Percentiles rank a stretch among this genome's conserved stretches.
Conservation (phyloP, 1,140 invertebrate species). For the Neodiprion fabricii region DNA sequence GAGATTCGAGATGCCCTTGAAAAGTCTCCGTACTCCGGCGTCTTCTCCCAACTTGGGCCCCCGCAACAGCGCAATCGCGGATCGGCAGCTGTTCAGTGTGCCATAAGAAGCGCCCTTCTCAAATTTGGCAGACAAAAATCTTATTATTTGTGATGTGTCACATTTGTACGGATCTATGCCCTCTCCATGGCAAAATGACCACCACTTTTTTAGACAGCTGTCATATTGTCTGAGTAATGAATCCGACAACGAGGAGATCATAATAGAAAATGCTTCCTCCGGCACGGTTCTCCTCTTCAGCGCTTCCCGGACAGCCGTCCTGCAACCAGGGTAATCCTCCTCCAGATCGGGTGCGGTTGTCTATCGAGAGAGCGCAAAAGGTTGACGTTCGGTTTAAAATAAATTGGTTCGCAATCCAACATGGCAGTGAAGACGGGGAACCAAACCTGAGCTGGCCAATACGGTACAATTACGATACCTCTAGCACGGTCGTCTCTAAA, state of each 20-base stretch:
- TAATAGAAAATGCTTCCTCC: background rate
- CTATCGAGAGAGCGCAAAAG: background rate
- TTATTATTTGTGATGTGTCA: too few relatives aligned
- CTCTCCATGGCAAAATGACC: too few relatives aligned
- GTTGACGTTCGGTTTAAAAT: background rate
- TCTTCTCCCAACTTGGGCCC: slow-evolving; percentile 15
- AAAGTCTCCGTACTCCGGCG: background rate
- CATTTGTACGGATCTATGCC: too few relatives aligned
- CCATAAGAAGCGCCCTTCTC: slow-evolving; percentile 14
- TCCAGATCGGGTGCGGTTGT: background rate
- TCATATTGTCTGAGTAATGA: too few relatives aligned
- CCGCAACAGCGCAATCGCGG: slow-evolving; percentile 10
- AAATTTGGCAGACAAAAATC: background rate
- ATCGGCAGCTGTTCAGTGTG: background rate
- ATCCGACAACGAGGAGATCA: too few relatives aligned
- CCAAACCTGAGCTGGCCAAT: slow-evolving; percentile 36
- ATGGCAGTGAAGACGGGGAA: background rate
- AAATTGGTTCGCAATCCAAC: background rate
- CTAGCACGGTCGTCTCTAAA: too few relatives aligned
- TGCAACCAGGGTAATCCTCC: background rate
- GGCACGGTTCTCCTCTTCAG: background rate
- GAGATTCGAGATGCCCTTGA: slow-evolving; percentile 17
- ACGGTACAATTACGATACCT: slow-evolving; percentile 32
- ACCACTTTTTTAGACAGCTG: too few relatives aligned
- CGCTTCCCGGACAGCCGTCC: background rate